phyloP scores from a whole-genome alignment of 1,140 invertebrate species.

The Aphelinus atriplicis region DNA sequence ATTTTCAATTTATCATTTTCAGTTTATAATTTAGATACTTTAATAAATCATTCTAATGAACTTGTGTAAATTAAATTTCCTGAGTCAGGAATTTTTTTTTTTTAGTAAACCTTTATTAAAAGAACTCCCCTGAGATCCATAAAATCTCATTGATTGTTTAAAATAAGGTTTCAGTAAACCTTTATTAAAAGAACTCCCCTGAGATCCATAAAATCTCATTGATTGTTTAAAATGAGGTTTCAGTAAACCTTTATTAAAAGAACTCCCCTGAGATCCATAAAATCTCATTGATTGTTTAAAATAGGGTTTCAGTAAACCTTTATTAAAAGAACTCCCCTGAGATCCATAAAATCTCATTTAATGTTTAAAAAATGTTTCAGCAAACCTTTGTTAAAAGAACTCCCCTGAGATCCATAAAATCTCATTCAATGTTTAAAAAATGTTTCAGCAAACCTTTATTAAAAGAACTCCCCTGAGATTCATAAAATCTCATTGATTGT shows the following conservation, averaged over 20 bases:
- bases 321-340: constrained; percentile 15
- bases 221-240: neutral
- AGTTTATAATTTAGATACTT: neutral
- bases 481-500: neutral
- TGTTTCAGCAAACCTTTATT: neutral
- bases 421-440: neutral
- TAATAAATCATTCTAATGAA: neutral
- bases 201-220: constrained; percentile 1
- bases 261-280: constrained; percentile 13
- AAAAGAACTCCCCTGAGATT: neutral
- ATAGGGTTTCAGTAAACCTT: neutral
- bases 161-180: neutral
- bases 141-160: neutral
- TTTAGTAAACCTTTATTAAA: neutral
- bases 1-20: neutral
- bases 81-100: neutral
- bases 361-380: neutral
- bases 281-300: neutral
- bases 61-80: neutral
- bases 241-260: neutral
- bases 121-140: constrained; percentile 13
- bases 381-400: neutral
- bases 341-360: constrained; percentile 3
- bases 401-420: constrained; percentile 10
- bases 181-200: constrained; percentile 16